Evolutionary conservation across 1,140 invertebrate species (phyloP), one percentile per base, ranked within the genome.

Genomic region (Campodea augens): DNA sequence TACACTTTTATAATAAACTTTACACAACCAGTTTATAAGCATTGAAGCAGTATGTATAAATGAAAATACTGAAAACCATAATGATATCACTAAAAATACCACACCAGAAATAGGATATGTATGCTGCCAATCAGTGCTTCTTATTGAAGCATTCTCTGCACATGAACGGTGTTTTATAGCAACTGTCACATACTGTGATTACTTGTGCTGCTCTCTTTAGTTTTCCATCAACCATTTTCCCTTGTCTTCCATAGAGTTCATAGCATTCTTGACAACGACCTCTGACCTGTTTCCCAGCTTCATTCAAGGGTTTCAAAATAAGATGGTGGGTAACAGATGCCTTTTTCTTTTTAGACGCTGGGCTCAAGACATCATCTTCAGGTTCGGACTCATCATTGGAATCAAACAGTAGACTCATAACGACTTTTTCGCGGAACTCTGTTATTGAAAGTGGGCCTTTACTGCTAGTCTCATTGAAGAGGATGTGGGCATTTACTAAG

Each of bases 401-500:
- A 18, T n/a, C 10, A 37, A 4, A 4, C 4, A n/a, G 20, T 37
- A 37, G 20, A 37, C 3, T 4, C 2, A 18, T 19, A n/a, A 37
- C 10, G 15, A 46, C 19, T 5, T 15, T 20, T 24, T 46, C 39
- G 3, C 22, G 15, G 20, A 41, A 46, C 24, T 46, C 15, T 20
- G 23, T 46, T 15, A 46, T 46, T 19, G 3, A 3, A 13, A 46
- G 3, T 3, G 15, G 44, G n/a, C 37, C 25, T 45, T 43, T 44
- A 13, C 24, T 22, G 19, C 41, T 43, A n/a, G n/a, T 23, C 36
- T 36, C 18, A 18, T 48, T 48, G 18, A 45, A 48, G 4, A 45
- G 21, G 23, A 45, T 18, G 10, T 36, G 27, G 13, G 40, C 42
- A 36, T 48, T 48, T 38, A 45, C 46, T 19, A 48, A 25, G 21